These are phyloP conservation scores for Oryzias javanicus DNA, from an alignment of 2,113 vertebrate genomes.

Conservation along the genomic window DNA sequence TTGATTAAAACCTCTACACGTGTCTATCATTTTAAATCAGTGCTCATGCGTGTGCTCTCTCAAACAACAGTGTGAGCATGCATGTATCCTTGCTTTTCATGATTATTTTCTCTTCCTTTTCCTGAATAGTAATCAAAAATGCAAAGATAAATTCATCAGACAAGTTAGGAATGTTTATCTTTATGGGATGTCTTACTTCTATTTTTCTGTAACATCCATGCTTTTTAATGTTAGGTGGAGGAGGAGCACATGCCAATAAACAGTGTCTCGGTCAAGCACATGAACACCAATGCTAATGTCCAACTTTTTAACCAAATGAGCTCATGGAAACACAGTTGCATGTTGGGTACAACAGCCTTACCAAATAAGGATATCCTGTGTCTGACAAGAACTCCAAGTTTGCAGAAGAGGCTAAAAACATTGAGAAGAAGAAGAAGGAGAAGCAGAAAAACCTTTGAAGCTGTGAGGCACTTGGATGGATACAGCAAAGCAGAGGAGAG, in stretches of 20 bases:
- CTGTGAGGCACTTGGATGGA: background rate
- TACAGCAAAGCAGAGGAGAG: background rate
- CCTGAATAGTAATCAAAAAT: too few species aligned
- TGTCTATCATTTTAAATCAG: too few species aligned
- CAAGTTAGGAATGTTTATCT: background rate
- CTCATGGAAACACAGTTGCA: background rate
- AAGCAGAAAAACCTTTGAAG: slow-evolving; percentile 45
- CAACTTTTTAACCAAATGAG: background rate
- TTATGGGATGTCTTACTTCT: background rate
- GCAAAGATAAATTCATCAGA: too few species aligned
- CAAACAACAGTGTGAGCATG: too few species aligned
- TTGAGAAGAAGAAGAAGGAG: slow-evolving; percentile 75
- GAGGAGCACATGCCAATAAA: background rate
- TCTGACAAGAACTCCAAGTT: slow-evolving; percentile 99
- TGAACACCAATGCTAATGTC: background rate
- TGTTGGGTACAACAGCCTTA: slow-evolving; percentile 77
- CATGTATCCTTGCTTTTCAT: too few species aligned
- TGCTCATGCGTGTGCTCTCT: too few species aligned
- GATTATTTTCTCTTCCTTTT: too few species aligned
- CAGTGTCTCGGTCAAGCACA: background rate
- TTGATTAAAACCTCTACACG: too few species aligned
- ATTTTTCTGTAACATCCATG: background rate
- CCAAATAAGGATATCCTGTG: slow-evolving; percentile 99
- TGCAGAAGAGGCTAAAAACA: slow-evolving; percentile 97
- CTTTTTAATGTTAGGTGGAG: background rate